Evolutionary conservation across 2,797 vertebrate genomes (phyloP).

Genomic region (Leptodactylus fallax): DNA sequence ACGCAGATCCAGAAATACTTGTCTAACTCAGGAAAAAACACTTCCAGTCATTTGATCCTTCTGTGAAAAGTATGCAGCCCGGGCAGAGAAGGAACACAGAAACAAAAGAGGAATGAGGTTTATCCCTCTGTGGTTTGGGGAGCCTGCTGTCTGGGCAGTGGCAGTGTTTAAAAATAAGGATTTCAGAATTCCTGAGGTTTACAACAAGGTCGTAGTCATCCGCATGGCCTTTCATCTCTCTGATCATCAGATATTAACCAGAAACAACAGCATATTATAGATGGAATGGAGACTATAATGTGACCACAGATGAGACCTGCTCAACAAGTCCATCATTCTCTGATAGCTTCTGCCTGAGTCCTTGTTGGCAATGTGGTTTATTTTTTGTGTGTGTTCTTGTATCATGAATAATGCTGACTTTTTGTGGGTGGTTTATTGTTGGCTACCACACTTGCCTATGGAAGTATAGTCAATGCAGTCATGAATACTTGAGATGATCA

Average conservation of each 20-base stretch:
- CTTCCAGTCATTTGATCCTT: slow-evolving; percentile 58
- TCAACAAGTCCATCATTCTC: neutral
- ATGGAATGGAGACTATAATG: slow-evolving; percentile 18
- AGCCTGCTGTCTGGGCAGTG: slow-evolving; percentile 27
- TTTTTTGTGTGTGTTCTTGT: neutral
- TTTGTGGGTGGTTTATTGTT: too few relatives aligned
- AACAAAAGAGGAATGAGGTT: slow-evolving; percentile 49
- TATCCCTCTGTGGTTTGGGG: slow-evolving; percentile 43
- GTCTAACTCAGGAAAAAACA: slow-evolving; percentile 50
- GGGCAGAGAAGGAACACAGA: slow-evolving; percentile 45
- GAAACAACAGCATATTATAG: neutral
- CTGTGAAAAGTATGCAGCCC: slow-evolving; percentile 41
- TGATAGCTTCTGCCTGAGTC: neutral
- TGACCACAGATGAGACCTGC: slow-evolving; percentile 33
- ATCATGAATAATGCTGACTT: neutral
- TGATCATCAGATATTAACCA: slow-evolving; percentile 26
- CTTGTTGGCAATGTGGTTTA: neutral
- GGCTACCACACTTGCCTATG: neutral
- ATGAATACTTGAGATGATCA: neutral
- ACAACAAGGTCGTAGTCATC: neutral
- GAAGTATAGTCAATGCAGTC: neutral
- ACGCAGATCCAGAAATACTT: slow-evolving; percentile 48
- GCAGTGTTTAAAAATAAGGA: slow-evolving; percentile 54
- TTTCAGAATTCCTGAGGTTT: slow-evolving; percentile 51
- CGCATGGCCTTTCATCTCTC: neutral